Evolutionary conservation across 2,888 invertebrate genomes (phyloP).

Genomic region (Drosophila neotestacea): DNA sequence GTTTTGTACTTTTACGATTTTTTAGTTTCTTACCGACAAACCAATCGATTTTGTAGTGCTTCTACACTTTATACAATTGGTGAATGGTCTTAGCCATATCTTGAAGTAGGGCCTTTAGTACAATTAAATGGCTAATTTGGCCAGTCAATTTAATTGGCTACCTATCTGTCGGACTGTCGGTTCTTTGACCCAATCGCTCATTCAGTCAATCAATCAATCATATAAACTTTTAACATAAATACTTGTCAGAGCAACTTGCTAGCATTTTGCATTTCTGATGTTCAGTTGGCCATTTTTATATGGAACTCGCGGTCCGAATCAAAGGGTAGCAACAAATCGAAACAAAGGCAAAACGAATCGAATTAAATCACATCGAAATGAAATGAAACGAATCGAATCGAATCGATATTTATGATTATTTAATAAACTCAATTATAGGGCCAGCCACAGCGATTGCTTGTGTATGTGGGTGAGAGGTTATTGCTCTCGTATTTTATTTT

Average conservation of each 20-base stretch:
- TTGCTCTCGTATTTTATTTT: constrained; percentile 57
- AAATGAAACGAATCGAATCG: constrained; percentile 12
- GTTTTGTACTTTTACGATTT: constrained; percentile 32
- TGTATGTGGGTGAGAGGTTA: constrained; percentile 33
- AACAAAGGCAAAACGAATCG: constrained; percentile 1
- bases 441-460: constrained; percentile 13
- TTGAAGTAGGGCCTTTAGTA: constrained; percentile 7
- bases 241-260: constrained; percentile 35
- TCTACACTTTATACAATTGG: constrained; percentile 24
- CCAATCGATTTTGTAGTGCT: constrained; percentile 59
- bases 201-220: constrained; percentile 60
- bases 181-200: constrained; percentile 25
- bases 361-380: constrained; percentile 6
- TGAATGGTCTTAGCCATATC: constrained; percentile 12
- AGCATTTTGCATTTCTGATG: constrained; percentile 65
- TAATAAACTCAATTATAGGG: constrained; percentile 74
- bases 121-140: constrained; percentile 59
- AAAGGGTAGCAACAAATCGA: constrained; percentile 12
- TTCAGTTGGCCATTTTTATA: constrained; percentile 50
- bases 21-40: constrained; percentile 39
- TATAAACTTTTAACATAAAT: constrained; percentile 26
- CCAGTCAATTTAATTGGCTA: constrained; percentile 52
- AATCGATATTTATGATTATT: constrained; percentile 82
- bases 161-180: constrained; percentile 1
- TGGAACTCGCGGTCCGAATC: neutral